phyloP scores from a whole-genome alignment of 2,113 vertebrate genomes.

The Ictalurus punctatus region DNA sequence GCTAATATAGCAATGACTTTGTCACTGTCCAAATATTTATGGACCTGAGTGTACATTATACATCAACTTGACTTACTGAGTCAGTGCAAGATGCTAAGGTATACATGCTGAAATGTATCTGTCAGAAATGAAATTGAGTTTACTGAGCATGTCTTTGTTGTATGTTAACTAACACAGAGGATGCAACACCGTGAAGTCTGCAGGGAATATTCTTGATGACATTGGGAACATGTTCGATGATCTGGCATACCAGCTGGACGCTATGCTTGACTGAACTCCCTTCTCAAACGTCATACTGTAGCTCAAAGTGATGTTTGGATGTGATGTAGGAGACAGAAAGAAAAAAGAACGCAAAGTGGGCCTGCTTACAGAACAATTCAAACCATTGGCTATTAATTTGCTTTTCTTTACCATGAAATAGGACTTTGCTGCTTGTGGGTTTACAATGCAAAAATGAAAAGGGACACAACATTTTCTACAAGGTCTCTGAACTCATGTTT shows the following conservation, averaged over 20 bases:
- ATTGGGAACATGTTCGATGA: slow-evolving; percentile 97
- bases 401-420: neutral
- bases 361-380: neutral
- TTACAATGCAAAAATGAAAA: neutral
- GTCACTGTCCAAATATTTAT: neutral
- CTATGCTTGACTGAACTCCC: slow-evolving; percentile 87
- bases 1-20: neutral
- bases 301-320: neutral
- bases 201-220: slow-evolving; percentile 92
- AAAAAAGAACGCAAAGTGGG: neutral
- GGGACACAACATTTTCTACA: too few relatives aligned
- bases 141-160: slow-evolving; percentile 21
- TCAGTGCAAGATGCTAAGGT: too few relatives aligned
- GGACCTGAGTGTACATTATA: neutral
- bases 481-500: too few relatives aligned
- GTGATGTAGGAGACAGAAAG: neutral
- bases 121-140: slow-evolving; percentile 68
- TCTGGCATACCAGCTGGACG: slow-evolving; percentile 76
- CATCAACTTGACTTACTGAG: neutral
- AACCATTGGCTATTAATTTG: neutral
- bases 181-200: slow-evolving; percentile 59
- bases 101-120: neutral
- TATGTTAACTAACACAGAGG: slow-evolving; percentile 43
- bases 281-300: neutral
- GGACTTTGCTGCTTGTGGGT: neutral